These are phyloP conservation scores for Ficedula albicollis DNA, from an alignment of 2,797 vertebrate species.

Conservation along the genomic window DNA sequence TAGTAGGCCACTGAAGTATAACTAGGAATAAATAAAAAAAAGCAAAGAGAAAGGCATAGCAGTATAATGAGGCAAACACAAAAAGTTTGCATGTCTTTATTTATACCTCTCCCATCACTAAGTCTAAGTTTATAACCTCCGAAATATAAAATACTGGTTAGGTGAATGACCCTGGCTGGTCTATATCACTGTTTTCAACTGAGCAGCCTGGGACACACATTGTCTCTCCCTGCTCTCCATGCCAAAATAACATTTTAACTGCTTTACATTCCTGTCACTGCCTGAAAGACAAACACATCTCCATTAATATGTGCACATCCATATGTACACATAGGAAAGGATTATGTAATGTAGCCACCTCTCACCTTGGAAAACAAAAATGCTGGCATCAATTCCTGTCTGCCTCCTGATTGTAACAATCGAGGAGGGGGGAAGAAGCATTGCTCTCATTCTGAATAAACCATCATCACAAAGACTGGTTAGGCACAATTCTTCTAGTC, in stretches of 20 bases:
- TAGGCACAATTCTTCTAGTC: background rate
- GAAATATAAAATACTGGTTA: background rate
- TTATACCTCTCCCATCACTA: background rate
- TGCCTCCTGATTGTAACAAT: background rate
- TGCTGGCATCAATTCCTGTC: background rate
- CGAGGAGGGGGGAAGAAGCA: background rate
- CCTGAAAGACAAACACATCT: background rate
- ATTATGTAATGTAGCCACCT: too few relatives aligned
- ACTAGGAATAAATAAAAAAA: conserved; percentile 3
- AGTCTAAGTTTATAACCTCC: background rate
- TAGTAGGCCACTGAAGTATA: background rate
- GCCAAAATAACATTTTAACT: background rate
- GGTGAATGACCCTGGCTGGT: background rate
- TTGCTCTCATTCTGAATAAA: background rate
- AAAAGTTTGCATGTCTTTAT: background rate
- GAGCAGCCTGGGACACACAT: background rate
- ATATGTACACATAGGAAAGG: too few relatives aligned
- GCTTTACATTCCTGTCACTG: background rate
- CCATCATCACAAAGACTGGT: background rate
- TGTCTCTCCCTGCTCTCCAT: background rate
- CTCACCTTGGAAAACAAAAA: background rate
- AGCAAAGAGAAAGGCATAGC: background rate
- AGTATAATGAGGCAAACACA: background rate
- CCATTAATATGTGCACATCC: background rate
- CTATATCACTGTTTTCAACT: background rate